Evolutionary conservation across 2,113 vertebrate genomes (phyloP), one percentile per base, ranked within the genome.

Genomic region (Lates calcarifer): DNA sequence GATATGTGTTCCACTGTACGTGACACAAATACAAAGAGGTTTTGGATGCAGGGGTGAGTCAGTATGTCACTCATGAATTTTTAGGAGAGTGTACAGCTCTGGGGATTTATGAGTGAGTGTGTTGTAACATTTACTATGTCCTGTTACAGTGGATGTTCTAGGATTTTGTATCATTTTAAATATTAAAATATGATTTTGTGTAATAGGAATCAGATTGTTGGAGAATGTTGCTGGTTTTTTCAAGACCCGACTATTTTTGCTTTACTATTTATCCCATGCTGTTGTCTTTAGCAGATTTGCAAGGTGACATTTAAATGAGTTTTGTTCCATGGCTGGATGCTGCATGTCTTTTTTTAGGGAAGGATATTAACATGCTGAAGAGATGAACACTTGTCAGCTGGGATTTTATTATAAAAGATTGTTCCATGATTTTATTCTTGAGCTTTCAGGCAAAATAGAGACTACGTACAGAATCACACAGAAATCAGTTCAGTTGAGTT

Each of bases 311-410:
- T 73, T 74, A 26, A 63, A 56, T 57, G 3, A 43, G 28, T 31
- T 43, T 17, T 58, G n/a, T 39, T 81, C 10, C 55, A 6, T 55
- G 20, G n/a, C 29, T 51, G 12, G 39, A 41, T 62, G 49, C 24
- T 53, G 31, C 53, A 29, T 60, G 39, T 66, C 31, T 64, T 24
- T 51, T 85, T 85, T 57, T 64, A 43, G 60, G 39, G 39, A 47
- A 35, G n/a, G 13, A 63, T 70, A 45, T 79, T 26, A 55, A 26
- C 35, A 17, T 63, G 29, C n/a, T 6, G 4, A 68, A 51, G 56
- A 57, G 53, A 58, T 43, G 64, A 76, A 58, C 31, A 66, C 6
- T 22, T 39, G 79, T 47, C 49, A 53, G 1, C 37, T 28, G 20
- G 26, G 31, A 76, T 78, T 79, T n/a, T 37, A 13, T 58, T 43